Conservation (phyloP, 2,797 vertebrate species). For the Squalus acanthias region DNA sequence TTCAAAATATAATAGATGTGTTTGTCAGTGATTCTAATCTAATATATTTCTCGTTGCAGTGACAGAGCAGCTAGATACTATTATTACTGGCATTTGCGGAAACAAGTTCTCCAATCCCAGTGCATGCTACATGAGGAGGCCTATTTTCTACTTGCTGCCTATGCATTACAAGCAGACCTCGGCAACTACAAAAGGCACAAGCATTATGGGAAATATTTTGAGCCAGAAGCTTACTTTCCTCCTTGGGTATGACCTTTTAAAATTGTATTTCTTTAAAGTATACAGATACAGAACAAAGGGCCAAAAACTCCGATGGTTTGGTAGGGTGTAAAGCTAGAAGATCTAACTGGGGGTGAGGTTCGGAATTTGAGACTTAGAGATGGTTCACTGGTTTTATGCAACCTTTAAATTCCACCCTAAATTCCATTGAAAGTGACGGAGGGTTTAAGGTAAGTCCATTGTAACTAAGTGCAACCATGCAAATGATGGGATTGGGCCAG, state of each 20-base stretch:
- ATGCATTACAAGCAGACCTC: constrained; percentile 90
- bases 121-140: constrained; percentile 87
- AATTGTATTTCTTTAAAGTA: background rate
- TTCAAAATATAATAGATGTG: background rate
- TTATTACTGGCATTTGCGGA: constrained; percentile 97
- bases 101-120: constrained; percentile 88
- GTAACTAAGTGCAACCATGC: background rate
- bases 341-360: background rate
- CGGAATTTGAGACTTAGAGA: background rate
- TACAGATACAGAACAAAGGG: background rate
- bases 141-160: constrained; percentile 94
- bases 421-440: background rate
- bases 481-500: background rate
- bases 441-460: background rate
- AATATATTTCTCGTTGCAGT: constrained; percentile 52
- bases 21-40: constrained; percentile 4
- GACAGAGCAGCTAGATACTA: constrained; percentile 87
- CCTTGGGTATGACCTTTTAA: constrained; percentile 74
- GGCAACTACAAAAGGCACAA: constrained; percentile 95
- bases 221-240: constrained; percentile 92
- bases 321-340: background rate
- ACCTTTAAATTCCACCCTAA: background rate
- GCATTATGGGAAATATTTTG: constrained; percentile 93
- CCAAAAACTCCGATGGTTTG: background rate
- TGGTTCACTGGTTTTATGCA: background rate